Conservation (phyloP, 2,797 vertebrate genomes). For the Echeneis naucrates region DNA sequence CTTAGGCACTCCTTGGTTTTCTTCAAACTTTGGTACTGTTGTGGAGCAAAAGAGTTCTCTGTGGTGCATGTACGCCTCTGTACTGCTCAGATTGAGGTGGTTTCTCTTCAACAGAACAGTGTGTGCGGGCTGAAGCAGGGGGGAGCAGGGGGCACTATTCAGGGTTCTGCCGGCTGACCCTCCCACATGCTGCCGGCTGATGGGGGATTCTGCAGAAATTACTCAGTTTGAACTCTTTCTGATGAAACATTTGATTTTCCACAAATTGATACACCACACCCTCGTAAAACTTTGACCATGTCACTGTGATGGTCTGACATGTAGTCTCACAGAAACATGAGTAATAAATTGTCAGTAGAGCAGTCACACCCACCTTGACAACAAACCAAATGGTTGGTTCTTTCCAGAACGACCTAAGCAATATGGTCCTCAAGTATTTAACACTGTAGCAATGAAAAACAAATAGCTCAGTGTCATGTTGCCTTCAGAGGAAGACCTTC, state of each 20-base stretch:
- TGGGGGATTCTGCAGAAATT: conserved; percentile 4
- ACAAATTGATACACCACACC: not conserved
- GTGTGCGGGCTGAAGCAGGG: conserved; percentile 13
- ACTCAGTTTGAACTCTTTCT: conserved; percentile 15
- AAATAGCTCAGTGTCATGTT: too few relatives aligned
- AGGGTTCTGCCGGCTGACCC: conserved; percentile 45
- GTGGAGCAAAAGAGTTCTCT: not conserved
- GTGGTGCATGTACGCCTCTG: not conserved
- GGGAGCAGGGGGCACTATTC: conserved; percentile 25
- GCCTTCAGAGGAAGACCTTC: too few relatives aligned
- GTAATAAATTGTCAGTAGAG: not conserved
- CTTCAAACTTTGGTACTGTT: not conserved
- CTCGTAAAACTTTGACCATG: not conserved
- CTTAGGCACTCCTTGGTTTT: not conserved
- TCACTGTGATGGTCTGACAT: not conserved
- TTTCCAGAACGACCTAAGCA: not conserved
- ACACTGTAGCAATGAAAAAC: not conserved
- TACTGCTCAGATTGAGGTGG: not conserved
- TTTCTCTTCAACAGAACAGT: conserved; percentile 6
- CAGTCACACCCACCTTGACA: not conserved
- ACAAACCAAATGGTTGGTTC: not conserved
- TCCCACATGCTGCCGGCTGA: conserved; percentile 51
- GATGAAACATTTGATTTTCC: not conserved
- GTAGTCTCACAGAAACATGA: not conserved
- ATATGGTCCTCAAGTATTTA: not conserved